A percentile compares a stretch with the other conserved stretches of the same genome.
phyloP scores from a whole-genome alignment of 2,113 vertebrate genomes.

The Grammomys dolichurus region DNA sequence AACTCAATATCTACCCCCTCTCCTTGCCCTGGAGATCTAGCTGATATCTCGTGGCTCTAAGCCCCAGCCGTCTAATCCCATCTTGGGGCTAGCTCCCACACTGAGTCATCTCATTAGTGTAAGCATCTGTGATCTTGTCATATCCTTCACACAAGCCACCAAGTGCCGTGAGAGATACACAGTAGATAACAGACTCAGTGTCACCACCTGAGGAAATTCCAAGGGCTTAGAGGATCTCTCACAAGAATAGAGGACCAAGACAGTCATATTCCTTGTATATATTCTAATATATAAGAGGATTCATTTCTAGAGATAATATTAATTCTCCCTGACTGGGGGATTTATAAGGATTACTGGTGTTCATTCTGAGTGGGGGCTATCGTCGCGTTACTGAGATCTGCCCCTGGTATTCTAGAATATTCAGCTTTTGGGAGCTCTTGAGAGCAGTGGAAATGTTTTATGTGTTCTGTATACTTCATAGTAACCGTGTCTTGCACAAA shows the following conservation, averaged over 20 bases:
- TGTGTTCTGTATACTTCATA: not conserved
- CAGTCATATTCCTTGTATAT: not conserved
- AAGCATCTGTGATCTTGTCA: not conserved
- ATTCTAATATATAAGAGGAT: not conserved
- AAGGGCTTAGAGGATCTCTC: not conserved
- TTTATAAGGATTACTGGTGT: not conserved
- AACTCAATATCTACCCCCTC: not conserved
- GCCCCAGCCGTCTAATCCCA: not conserved
- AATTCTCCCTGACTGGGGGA: not conserved
- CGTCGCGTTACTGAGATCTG: not conserved
- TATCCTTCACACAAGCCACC: not conserved
- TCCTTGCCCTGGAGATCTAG: not conserved
- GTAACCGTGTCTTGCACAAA: not conserved
- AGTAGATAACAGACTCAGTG: not conserved
- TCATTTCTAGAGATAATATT: conserved; percentile 3
- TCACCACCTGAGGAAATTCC: not conserved
- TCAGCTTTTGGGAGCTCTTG: not conserved
- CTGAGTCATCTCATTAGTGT: not conserved
- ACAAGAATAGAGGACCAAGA: not conserved
- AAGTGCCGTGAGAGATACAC: not conserved
- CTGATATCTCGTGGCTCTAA: not conserved
- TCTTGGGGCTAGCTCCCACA: too few relatives aligned
- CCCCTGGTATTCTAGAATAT: not conserved
- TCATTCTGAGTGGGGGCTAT: not conserved
- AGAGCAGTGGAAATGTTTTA: not conserved